phyloP scores from a whole-genome alignment of 2,797 vertebrate genomes.

The Epinephelus awoara region DNA sequence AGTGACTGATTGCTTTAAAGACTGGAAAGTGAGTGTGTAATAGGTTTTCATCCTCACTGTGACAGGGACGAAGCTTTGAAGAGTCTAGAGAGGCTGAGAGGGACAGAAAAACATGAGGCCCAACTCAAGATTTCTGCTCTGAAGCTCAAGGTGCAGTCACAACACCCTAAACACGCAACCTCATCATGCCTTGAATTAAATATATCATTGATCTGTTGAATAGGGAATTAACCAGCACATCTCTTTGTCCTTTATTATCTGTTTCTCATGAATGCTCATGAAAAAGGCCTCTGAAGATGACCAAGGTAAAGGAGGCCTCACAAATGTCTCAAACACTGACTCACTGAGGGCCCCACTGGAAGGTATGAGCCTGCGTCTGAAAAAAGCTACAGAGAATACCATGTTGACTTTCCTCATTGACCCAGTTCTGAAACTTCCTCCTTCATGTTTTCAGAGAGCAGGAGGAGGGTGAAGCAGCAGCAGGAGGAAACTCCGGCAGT shows the following conservation, averaged over 20 bases:
- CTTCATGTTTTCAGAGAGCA: constrained; percentile 66
- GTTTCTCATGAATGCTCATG: constrained; percentile 16
- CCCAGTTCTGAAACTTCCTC: background rate
- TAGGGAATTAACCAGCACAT: background rate
- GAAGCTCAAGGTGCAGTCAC: constrained; percentile 71
- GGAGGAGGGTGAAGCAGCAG: constrained; percentile 52
- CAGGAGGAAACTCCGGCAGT: constrained; percentile 66
- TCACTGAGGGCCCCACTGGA: constrained; percentile 51
- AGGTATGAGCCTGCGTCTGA: constrained; percentile 52
- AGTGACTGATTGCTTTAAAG: background rate
- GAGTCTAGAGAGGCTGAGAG: constrained; percentile 61
- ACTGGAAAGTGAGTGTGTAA: background rate
- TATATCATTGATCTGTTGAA: background rate
- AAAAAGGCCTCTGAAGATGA: constrained; percentile 42
- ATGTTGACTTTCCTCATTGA: background rate
- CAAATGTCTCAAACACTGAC: constrained; percentile 16
- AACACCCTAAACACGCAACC: background rate
- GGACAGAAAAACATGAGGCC: constrained; percentile 65
- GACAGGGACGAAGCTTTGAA: constrained; percentile 73
- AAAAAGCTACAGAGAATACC: background rate
- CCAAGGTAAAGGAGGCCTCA: constrained; percentile 10
- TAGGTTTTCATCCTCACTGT: constrained; percentile 5
- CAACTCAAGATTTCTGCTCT: constrained; percentile 70
- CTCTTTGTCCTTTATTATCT: constrained; percentile 6
- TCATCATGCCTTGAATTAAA: constrained; percentile 5